Evolutionary conservation across 2,797 vertebrate species (phyloP).

Genomic region (Cossypha niveicapilla): DNA sequence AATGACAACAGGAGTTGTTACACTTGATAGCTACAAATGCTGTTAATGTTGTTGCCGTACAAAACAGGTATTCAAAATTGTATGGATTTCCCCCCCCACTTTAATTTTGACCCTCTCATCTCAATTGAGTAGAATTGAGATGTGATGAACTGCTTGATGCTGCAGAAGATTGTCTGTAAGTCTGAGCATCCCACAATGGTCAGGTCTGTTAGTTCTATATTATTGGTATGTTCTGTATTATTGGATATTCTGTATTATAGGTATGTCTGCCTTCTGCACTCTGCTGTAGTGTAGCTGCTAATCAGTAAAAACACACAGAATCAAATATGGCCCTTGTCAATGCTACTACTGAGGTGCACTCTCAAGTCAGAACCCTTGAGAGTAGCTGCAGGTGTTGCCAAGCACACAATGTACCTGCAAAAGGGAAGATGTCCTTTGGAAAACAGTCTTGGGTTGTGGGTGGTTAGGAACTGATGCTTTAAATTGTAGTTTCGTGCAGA

Average conservation of each 20-base stretch:
- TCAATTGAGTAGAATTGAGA: not conserved
- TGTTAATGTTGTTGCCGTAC: not conserved
- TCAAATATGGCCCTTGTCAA: not conserved
- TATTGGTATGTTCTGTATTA: not conserved
- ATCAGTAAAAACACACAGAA: not conserved
- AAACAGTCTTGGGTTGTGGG: not conserved
- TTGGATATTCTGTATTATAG: not conserved
- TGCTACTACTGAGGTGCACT: not conserved
- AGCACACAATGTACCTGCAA: not conserved
- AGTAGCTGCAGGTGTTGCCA: not conserved
- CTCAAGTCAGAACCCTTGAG: not conserved
- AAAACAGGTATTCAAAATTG: not conserved
- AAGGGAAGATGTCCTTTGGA: not conserved
- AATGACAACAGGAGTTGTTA: not conserved
- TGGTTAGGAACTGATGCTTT: not conserved
- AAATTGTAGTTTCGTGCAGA: not conserved
- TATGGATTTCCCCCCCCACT: rapidly evolving
- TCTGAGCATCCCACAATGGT: not conserved
- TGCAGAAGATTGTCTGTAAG: not conserved
- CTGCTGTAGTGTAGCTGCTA: not conserved
- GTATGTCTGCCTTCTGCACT: not conserved
- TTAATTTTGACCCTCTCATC: not conserved
- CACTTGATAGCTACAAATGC: not conserved
- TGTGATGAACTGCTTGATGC: not conserved
- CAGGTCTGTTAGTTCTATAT: not conserved